Evolutionary conservation across 2,113 vertebrate species (phyloP).

Genomic region (Lamprologus ornatipinnis): DNA sequence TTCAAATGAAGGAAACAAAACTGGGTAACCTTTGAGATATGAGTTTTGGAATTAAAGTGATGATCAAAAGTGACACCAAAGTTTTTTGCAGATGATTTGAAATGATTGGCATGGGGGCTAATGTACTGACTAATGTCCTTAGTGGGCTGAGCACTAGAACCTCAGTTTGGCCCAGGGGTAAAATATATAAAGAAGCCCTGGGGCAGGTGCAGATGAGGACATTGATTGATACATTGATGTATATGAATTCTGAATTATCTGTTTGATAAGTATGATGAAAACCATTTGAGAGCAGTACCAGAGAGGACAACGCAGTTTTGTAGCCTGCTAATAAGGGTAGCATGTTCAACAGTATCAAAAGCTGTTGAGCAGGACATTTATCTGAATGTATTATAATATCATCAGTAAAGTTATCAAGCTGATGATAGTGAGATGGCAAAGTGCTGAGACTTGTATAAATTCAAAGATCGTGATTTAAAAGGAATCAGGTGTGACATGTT

Average conservation of each 20-base stretch:
- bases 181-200: neutral
- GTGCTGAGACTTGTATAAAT: neutral
- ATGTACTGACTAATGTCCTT: accelerated
- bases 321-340: neutral
- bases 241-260: accelerated
- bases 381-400: neutral
- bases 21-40: neutral
- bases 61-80: accelerated
- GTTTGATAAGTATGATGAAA: neutral
- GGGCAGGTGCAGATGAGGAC: neutral
- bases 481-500: neutral
- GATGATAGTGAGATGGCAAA: neutral
- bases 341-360: neutral
- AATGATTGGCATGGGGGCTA: accelerated
- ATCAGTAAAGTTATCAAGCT: accelerated
- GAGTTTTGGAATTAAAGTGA: neutral
- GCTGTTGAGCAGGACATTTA: neutral
- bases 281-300: neutral
- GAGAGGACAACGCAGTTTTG: neutral
- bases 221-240: neutral
- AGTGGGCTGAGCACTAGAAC: neutral
- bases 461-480: neutral
- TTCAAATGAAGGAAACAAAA: neutral
- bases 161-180: neutral
- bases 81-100: accelerated